phyloP scores from a whole-genome alignment of 1,140 invertebrate species.

The Sitodiplosis mosellana region DNA sequence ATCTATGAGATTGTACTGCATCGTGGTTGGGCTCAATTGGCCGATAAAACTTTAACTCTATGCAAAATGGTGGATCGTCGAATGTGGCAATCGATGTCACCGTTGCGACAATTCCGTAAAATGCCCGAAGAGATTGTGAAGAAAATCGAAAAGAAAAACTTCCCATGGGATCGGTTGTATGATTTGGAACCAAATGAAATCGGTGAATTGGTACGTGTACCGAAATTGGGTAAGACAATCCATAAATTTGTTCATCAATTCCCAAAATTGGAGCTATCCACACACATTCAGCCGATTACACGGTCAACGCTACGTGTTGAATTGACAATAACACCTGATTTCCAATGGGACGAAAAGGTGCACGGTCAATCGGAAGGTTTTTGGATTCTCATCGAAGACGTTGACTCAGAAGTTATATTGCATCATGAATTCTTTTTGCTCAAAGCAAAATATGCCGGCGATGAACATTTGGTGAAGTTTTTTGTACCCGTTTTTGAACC shows the following conservation, averaged over 20 bases:
- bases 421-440: conserved; percentile 97
- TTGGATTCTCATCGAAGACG: conserved; percentile 98
- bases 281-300: conserved; percentile 96
- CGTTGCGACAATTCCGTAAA: conserved; percentile 91
- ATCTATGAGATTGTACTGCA: conserved; percentile 89
- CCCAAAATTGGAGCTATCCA: conserved; percentile 84
- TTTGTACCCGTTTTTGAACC: conserved; percentile 98
- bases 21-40: conserved; percentile 91
- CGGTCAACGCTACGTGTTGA: conserved; percentile 86
- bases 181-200: conserved; percentile 95
- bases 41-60: conserved; percentile 86
- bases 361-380: conserved; percentile 94
- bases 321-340: conserved; percentile 96
- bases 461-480: conserved; percentile 95
- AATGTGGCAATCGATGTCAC: conserved; percentile 99
- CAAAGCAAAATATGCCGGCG: conserved; percentile 83
- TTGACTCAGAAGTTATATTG: conserved; percentile 87
- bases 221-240: conserved; percentile 92
- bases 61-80: conserved; percentile 98
- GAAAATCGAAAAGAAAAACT: conserved; percentile 96
- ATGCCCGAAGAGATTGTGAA: conserved; percentile 96
- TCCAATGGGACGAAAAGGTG: conserved; percentile 97
- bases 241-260: conserved; percentile 98
- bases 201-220: conserved; percentile 87
- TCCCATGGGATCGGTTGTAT: conserved; percentile 85